Conservation (phyloP, 2,888 invertebrate genomes). For the Netelia fuscicornis region DNA sequence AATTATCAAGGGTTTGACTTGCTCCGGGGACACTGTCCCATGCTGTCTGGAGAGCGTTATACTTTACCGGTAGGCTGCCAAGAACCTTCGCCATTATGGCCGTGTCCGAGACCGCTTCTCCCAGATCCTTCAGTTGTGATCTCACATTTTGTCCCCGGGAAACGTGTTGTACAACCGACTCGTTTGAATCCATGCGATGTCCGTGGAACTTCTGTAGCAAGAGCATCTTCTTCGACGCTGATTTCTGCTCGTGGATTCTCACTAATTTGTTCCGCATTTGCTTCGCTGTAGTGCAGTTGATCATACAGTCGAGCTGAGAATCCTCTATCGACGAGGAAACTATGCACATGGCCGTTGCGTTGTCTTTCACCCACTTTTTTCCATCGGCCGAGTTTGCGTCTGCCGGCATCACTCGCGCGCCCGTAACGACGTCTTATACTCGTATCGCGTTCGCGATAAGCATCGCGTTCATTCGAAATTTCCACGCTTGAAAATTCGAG, state of each 20-base stretch:
- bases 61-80: slow-evolving; percentile 71
- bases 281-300: slow-evolving; percentile 67
- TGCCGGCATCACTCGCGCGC: slow-evolving; percentile 38
- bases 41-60: slow-evolving; percentile 70
- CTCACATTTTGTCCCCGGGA: slow-evolving; percentile 70
- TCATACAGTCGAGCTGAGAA: slow-evolving; percentile 65
- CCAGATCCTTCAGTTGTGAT: slow-evolving; percentile 69
- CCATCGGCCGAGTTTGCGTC: slow-evolving; percentile 36
- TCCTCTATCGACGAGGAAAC: slow-evolving; percentile 69
- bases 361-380: slow-evolving; percentile 66
- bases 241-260: slow-evolving; percentile 72
- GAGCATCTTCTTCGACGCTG: slow-evolving; percentile 68
- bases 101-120: slow-evolving; percentile 67
- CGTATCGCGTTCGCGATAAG: slow-evolving; percentile 55
- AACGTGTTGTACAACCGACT: slow-evolving; percentile 69
- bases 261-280: slow-evolving; percentile 71
- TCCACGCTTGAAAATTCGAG: slow-evolving; percentile 48
- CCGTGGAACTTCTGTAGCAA: slow-evolving; percentile 70
- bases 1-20: background rate
- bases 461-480: slow-evolving; percentile 64
- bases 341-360: slow-evolving; percentile 71
- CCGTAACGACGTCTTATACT: slow-evolving; percentile 39
- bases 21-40: slow-evolving; percentile 64
- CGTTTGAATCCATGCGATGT: slow-evolving; percentile 63
- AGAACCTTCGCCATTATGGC: slow-evolving; percentile 72